Conservation (phyloP, 2,113 vertebrate species). For the Melierax canorus region DNA sequence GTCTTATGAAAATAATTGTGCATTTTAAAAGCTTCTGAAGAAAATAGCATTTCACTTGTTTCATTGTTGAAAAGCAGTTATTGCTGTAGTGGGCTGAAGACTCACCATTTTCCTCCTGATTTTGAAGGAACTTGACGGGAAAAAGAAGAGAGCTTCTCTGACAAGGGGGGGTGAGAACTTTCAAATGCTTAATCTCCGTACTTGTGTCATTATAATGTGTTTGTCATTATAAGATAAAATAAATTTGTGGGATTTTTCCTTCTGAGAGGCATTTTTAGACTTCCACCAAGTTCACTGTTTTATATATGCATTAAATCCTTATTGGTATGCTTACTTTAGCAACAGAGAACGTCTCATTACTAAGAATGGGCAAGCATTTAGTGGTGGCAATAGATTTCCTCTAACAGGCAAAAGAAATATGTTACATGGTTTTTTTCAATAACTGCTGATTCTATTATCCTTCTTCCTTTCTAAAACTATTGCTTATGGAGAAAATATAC, state of each 20-base stretch:
- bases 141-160: neutral
- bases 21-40: neutral
- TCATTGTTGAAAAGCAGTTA: neutral
- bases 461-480: neutral
- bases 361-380: neutral
- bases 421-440: neutral
- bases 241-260: neutral
- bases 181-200: neutral
- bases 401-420: neutral
- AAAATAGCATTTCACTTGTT: neutral
- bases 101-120: neutral
- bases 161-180: neutral
- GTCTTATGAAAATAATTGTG: neutral
- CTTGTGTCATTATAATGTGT: neutral
- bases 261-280: neutral
- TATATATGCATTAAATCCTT: neutral
- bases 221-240: neutral
- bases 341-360: neutral
- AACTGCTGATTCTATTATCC: neutral
- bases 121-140: neutral
- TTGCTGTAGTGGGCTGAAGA: neutral
- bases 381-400: neutral
- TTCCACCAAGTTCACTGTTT: neutral
- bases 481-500: neutral
- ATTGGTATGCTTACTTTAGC: neutral